A percentile compares a stretch with the other conserved stretches of the same genome.
phyloP scores from a whole-genome alignment of 2,888 invertebrate species.

The Isoperla grammatica region DNA sequence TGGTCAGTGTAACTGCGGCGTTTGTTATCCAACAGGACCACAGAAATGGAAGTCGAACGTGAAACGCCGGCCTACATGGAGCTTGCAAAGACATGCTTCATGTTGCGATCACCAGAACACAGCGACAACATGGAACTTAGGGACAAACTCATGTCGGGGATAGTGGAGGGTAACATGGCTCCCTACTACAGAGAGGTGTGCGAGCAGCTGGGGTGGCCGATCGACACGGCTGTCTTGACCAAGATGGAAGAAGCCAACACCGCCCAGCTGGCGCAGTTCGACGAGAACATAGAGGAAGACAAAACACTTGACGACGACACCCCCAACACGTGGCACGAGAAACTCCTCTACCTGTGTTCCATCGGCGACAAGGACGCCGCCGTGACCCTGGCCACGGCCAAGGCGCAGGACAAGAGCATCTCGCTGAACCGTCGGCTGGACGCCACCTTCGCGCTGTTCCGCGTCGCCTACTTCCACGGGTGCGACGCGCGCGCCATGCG shows the following conservation, averaged over 20 bases:
- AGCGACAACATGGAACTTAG: slow-evolving; percentile 3
- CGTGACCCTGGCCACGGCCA: slow-evolving; percentile 48
- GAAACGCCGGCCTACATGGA: slow-evolving; percentile 10
- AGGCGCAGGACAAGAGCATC: slow-evolving; percentile 51
- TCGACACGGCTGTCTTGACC: slow-evolving; percentile 5
- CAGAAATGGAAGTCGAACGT: neutral
- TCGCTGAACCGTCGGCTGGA: slow-evolving; percentile 53
- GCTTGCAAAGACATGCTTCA: slow-evolving; percentile 16
- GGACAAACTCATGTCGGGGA: slow-evolving; percentile 15
- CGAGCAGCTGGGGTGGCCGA: slow-evolving; percentile 17
- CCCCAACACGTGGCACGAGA: slow-evolving; percentile 37
- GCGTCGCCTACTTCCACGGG: slow-evolving; percentile 55
- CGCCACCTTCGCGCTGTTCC: slow-evolving; percentile 52
- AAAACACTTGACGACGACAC: slow-evolving; percentile 7
- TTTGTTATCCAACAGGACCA: neutral
- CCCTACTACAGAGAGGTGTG: slow-evolving; percentile 20
- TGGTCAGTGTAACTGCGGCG: too few relatives aligned
- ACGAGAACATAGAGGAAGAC: too few relatives aligned
- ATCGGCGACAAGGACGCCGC: slow-evolving; percentile 53
- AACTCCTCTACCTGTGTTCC: slow-evolving; percentile 52
- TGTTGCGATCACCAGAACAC: slow-evolving; percentile 8
- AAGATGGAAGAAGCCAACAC: slow-evolving; percentile 12
- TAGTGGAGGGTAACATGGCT: slow-evolving; percentile 20
- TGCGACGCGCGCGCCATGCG: slow-evolving; percentile 48
- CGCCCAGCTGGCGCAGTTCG: slow-evolving; percentile 2